Percentiles rank a stretch among this genome's conserved stretches.
Conservation (phyloP, 2,113 vertebrate species). For the Pseudorasbora parva region DNA sequence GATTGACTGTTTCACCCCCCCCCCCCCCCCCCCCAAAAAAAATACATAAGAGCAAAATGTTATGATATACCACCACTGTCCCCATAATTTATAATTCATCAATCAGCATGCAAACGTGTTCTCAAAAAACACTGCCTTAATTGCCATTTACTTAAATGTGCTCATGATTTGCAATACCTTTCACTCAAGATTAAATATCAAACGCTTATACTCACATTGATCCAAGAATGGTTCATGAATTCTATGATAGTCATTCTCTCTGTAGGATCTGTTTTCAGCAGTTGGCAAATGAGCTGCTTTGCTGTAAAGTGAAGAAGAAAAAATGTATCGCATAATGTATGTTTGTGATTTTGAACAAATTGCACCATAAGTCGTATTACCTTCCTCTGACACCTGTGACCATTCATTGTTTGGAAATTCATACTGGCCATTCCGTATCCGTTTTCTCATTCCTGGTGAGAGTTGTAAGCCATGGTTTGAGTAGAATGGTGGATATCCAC, state of each 20-base stretch:
- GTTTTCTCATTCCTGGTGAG: conserved; percentile 88
- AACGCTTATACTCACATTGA: conserved; percentile 76
- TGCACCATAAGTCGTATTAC: conserved; percentile 59
- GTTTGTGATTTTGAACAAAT: neutral
- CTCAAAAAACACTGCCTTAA: neutral
- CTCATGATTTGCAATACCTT: neutral
- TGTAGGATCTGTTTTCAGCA: conserved; percentile 87
- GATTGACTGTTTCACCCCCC: no score
- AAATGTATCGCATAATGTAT: neutral
- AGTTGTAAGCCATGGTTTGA: conserved; percentile 87
- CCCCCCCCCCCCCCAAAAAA: no score
- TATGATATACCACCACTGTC: neutral
- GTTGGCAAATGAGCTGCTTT: conserved; percentile 85
- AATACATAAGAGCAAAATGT: neutral
- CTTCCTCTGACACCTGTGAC: conserved; percentile 88
- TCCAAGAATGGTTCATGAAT: conserved; percentile 90
- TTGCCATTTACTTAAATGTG: neutral
- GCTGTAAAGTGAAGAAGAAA: conserved; percentile 68
- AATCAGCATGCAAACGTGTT: neutral
- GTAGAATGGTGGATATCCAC: conserved; percentile 90
- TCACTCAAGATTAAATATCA: neutral
- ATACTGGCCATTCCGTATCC: conserved; percentile 88
- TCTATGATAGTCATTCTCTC: conserved; percentile 88
- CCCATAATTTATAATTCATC: neutral
- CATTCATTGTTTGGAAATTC: conserved; percentile 88